phyloP scores from a whole-genome alignment of 1,140 invertebrate genomes.

The Dreissena polymorpha region DNA sequence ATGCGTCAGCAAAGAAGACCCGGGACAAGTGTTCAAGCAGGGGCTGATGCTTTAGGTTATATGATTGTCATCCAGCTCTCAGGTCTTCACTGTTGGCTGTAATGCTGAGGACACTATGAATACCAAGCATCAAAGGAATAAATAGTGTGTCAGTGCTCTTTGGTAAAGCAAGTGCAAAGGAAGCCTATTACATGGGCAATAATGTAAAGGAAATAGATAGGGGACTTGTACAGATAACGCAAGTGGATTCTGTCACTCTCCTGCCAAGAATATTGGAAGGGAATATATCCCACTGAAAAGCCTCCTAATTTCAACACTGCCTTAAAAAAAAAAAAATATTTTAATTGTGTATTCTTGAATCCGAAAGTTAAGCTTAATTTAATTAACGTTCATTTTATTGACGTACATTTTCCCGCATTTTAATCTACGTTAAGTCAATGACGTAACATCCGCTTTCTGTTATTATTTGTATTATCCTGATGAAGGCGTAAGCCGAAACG shows the following conservation, averaged over 20 bases:
- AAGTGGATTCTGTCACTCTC: conserved; percentile 13
- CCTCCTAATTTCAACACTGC: conserved; percentile 40
- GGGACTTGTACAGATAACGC: conserved; percentile 14
- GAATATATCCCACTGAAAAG: conserved; percentile 45
- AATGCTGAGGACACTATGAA: not conserved
- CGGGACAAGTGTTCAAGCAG: not conserved
- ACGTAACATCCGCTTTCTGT: too few species aligned
- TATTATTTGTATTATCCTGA: too few species aligned
- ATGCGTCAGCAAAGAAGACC: not conserved
- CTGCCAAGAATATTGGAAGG: conserved; percentile 12
- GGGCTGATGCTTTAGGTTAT: not conserved
- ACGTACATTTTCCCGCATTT: too few species aligned
- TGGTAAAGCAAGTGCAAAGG: not conserved
- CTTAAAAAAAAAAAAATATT: too few species aligned
- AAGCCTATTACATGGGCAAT: conserved; percentile 24
- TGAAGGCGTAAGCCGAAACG: too few species aligned
- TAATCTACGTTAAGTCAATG: too few species aligned
- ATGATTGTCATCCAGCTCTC: not conserved
- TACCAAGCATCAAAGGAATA: not conserved
- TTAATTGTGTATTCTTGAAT: too few species aligned
- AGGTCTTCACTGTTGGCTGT: not conserved
- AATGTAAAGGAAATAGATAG: conserved; percentile 26
- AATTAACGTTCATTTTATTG: too few species aligned
- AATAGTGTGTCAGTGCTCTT: conserved; percentile 16
- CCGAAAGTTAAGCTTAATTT: too few species aligned